phyloP scores from a whole-genome alignment of 2,888 invertebrate genomes.

The Dermolepida albohirtum region DNA sequence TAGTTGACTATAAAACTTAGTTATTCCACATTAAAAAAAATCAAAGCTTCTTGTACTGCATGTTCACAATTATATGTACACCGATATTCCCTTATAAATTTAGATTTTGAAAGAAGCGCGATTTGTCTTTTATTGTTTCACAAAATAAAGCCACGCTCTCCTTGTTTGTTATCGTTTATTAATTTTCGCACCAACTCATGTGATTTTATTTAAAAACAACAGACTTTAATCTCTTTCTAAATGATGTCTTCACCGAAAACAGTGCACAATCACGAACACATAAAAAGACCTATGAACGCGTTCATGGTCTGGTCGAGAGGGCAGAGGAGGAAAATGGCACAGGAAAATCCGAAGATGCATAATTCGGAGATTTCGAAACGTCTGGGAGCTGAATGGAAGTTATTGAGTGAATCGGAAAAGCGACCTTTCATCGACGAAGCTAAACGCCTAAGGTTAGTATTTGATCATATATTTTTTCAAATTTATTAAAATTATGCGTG shows the following conservation, averaged over 20 bases:
- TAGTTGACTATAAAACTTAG: constrained; percentile 45
- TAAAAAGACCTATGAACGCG: constrained; percentile 85
- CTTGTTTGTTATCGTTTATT: not conserved
- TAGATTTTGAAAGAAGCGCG: no score
- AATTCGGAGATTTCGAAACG: constrained; percentile 92
- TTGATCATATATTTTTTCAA: no score
- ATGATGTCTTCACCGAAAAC: constrained; percentile 54
- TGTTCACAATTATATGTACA: not conserved
- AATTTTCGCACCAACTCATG: constrained; percentile 1
- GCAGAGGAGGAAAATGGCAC: constrained; percentile 91
- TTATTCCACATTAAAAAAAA: constrained; percentile 4
- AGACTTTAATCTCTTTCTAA: not conserved
- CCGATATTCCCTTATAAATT: no score
- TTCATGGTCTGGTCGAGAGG: constrained; percentile 93
- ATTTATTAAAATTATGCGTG: no score
- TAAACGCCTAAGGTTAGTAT: constrained; percentile 82
- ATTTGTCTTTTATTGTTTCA: no score
- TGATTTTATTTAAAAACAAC: constrained; percentile 1
- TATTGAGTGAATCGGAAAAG: constrained; percentile 86
- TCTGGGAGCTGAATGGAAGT: constrained; percentile 89
- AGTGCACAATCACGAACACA: constrained; percentile 69
- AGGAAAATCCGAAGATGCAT: constrained; percentile 95
- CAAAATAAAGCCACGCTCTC: no score
- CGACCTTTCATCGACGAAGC: constrained; percentile 93
- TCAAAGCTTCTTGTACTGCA: constrained; percentile 12